A percentile compares a stretch with the other conserved stretches of the same genome.
These are phyloP conservation scores for Fukomys damarensis DNA, from an alignment of 2,113 vertebrate genomes.

Conservation along the genomic window DNA sequence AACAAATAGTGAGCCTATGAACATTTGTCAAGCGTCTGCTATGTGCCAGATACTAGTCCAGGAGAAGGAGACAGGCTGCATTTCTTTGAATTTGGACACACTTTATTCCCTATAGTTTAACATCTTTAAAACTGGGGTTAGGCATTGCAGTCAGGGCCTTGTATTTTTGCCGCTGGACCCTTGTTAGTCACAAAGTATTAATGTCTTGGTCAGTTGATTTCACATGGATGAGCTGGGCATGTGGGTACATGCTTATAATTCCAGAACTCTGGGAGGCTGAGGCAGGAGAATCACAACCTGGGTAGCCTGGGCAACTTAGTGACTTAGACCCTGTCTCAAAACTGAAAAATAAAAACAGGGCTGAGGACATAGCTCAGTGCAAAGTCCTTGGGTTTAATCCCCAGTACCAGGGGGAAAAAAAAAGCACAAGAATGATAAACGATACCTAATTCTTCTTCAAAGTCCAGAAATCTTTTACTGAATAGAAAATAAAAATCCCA, in stretches of 20 bases:
- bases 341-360: background rate
- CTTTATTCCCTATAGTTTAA: background rate
- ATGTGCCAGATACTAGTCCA: background rate
- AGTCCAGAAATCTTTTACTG: background rate
- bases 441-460: background rate
- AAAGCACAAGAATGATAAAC: background rate
- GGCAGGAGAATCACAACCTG: background rate
- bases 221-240: background rate
- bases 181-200: background rate
- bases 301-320: background rate
- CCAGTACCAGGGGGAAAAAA: background rate
- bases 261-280: background rate
- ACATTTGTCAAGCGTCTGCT: background rate
- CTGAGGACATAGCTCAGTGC: background rate
- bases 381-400: background rate
- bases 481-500: background rate
- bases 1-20: background rate
- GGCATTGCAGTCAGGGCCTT: background rate
- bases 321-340: background rate
- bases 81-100: background rate
- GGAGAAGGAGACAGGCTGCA: background rate
- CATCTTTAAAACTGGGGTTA: background rate
- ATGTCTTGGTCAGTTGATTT: background rate
- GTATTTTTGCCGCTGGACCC: background rate
- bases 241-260: background rate